Conservation (phyloP, 1,140 invertebrate species). For the Zaprionus nigranus region DNA sequence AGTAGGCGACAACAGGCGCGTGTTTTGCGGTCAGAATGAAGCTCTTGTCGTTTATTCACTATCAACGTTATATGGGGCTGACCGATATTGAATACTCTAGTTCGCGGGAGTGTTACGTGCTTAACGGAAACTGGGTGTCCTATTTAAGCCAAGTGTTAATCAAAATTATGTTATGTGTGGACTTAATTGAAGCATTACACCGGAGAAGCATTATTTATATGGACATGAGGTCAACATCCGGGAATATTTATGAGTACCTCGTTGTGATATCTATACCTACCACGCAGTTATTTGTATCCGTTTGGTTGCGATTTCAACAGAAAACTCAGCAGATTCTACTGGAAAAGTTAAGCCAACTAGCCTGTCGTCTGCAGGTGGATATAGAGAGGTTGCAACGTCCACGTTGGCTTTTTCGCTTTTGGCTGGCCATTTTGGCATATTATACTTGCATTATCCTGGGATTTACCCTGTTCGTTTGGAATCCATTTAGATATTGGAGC, state of each 20-base stretch:
- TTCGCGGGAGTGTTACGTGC: not conserved
- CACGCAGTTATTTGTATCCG: slow-evolving; percentile 7
- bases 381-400: not conserved
- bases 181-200: not conserved
- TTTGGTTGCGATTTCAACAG: slow-evolving; percentile 21
- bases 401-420: slow-evolving; percentile 6
- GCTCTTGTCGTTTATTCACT: slow-evolving; percentile 22
- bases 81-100: slow-evolving; percentile 17
- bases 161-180: not conserved
- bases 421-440: not conserved
- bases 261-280: slow-evolving; percentile 1
- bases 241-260: slow-evolving; percentile 10
- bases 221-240: slow-evolving; percentile 15
- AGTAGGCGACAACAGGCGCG: not conserved
- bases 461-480: not conserved
- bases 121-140: slow-evolving; percentile 7
- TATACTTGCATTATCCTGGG: not conserved
- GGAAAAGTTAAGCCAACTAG: not conserved
- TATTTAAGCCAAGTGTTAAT: slow-evolving; percentile 10
- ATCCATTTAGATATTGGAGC: not conserved
- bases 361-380: slow-evolving; percentile 1
- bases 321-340: slow-evolving; percentile 4
- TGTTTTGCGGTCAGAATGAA: slow-evolving; percentile 8
- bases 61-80: slow-evolving; percentile 35
- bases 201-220: not conserved